Evolutionary conservation across 1,140 invertebrate species (phyloP), one percentile per base, ranked within the genome.

Genomic region (Acromyrmex charruanus): DNA sequence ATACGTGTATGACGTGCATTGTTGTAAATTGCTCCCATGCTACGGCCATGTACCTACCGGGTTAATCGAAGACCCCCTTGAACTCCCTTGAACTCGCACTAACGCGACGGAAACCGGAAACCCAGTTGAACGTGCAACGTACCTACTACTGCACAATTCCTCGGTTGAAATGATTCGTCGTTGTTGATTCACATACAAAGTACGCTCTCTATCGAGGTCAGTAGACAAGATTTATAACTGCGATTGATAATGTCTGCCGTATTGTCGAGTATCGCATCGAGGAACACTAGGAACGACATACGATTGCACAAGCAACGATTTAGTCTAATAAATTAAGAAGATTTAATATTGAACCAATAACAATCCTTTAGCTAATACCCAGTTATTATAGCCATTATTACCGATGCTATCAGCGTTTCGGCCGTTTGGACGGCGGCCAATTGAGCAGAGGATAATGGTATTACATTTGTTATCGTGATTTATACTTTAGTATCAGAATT

Each of bases 11-110:
- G 31, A 77, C 63, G 77, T 79, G 87, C 65, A 68, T 87, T 68
- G 77, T 88, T 91, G 90, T 90, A 92, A 91, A 94, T 93, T 92
- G 89, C 92, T 92, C 89, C 87, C 91, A 90, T 90, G 87, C 79
- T 77, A 75, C 59, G 87, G 72, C 85, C 91, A 75, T 88, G 88
- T 90, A 87, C 84, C 84, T 77, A 85, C 49, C 61, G 80, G 49
- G 58, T 72, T 79, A 74, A 84, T 63, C 87, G 53, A 77, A 66
- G 87, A 88, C 53, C 85, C 80, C 66, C 85, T 88, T 81, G 84
- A 88, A 88, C 84, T 63, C 58, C 58, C 58, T 82, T 72, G 69
- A 75, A 63, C 69, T 61, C 68, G 31, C 39, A 21, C n/a, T 25
- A 53, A 63, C 75, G 58, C 69, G 75, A 53, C 53, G 79, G 51